Evolutionary conservation across 2,888 invertebrate genomes (phyloP).

Genomic region (Agrypnus murinus): DNA sequence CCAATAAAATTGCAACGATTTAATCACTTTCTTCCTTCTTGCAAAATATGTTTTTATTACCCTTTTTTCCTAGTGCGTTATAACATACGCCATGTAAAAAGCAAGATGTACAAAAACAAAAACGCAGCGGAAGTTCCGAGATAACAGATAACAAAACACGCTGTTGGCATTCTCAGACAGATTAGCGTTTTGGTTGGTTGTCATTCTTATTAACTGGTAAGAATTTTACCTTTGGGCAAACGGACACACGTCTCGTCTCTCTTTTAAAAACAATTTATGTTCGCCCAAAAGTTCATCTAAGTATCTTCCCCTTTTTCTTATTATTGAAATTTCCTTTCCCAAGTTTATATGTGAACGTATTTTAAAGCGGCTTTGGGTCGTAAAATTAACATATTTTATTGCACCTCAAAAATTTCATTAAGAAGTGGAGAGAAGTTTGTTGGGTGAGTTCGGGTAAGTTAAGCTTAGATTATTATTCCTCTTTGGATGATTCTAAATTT

Average conservation of each 20-base stretch:
- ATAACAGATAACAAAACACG: slow-evolving; percentile 34
- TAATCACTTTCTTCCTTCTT: too few species aligned
- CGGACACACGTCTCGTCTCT: background rate
- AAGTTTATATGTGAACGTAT: background rate
- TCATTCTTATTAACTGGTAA: too few species aligned
- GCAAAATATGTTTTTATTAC: too few species aligned
- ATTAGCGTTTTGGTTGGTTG: slow-evolving; percentile 24
- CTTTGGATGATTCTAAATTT: too few species aligned
- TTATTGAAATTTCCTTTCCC: background rate
- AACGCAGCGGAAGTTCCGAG: slow-evolving; percentile 33
- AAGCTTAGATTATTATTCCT: too few species aligned
- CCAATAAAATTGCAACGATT: too few species aligned
- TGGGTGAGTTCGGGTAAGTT: background rate
- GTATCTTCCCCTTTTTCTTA: background rate
- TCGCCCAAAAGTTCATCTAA: background rate
- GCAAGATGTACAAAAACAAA: too few species aligned
- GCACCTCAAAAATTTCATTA: slow-evolving; percentile 5
- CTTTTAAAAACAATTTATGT: slow-evolving; percentile 3
- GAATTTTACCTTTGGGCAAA: too few species aligned
- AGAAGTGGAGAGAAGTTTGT: background rate
- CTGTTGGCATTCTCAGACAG: slow-evolving; percentile 40
- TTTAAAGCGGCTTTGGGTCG: slow-evolving; percentile 5
- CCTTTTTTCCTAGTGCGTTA: too few species aligned
- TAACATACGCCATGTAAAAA: too few species aligned
- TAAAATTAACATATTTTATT: slow-evolving; percentile 23